Conservation (phyloP, 1,140 invertebrate species). For the Holotrichia oblita region DNA sequence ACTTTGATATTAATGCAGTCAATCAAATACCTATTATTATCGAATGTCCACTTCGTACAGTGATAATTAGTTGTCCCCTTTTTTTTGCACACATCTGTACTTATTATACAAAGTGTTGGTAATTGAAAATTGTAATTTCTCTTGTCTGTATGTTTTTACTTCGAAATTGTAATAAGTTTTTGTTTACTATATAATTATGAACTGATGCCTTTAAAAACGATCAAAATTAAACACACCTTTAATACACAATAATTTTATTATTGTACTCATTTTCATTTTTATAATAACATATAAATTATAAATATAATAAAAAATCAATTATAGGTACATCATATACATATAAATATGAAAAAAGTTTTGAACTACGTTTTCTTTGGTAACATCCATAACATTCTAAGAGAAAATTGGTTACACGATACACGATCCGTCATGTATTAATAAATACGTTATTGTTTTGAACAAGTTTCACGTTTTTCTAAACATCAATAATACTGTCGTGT, state of each 20-base stretch:
- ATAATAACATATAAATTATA: constrained; percentile 37
- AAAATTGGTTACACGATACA: constrained; percentile 7
- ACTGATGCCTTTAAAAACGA: too few species aligned
- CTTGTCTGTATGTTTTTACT: too few species aligned
- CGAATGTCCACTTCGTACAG: too few species aligned
- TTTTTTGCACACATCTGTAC: too few species aligned
- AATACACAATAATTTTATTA: constrained; percentile 19
- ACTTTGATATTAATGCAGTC: too few species aligned
- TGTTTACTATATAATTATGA: too few species aligned
- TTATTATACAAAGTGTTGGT: too few species aligned
- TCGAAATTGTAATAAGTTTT: too few species aligned
- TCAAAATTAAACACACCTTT: too few species aligned
- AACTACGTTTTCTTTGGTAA: constrained; percentile 40
- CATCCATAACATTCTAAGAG: constrained; percentile 33
- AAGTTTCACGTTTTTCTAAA: constrained; percentile 65
- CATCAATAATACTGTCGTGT: constrained; percentile 84
- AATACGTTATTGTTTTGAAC: constrained; percentile 33
- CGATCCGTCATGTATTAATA: constrained; percentile 12
- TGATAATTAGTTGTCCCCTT: too few species aligned
- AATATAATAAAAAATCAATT: constrained; percentile 16
- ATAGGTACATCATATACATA: constrained; percentile 32
- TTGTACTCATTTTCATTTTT: constrained; percentile 13
- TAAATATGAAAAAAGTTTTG: constrained; percentile 31
- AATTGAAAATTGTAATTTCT: too few species aligned
- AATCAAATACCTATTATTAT: too few species aligned